Evolutionary conservation across 2,113 vertebrate genomes (phyloP), one percentile per base, ranked within the genome.

Genomic region (Zosterops pallidus): DNA sequence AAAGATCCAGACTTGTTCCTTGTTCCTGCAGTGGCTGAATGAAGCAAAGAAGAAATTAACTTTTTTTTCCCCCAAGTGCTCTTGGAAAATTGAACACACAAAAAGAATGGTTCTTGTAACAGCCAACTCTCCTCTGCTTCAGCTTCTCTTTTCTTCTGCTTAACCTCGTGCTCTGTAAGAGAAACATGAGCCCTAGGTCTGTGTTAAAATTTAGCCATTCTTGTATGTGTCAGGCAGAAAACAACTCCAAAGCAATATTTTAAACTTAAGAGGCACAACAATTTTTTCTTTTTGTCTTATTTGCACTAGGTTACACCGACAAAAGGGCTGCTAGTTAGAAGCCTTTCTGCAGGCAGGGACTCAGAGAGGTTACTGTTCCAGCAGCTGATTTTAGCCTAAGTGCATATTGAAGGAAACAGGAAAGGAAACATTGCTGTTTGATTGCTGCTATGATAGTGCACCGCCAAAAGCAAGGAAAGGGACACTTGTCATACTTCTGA

Each of bases 161-260:
- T 62, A 44, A 3, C n/a, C 6, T 25, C 0, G 0, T 82, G 70
- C 65, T 82, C 14, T 55, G 6, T 31, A 64, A 56, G 41, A 83
- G 39, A 78, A 77, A 72, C 69, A 75, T 0, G 3, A 92, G 49
- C 41, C 77, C 28, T 26, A 41, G 53, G 42, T 91, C 89, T 9
- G 2, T 55, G 63, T 74, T 75, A 83, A 92, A 83, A 74, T 92
- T 44, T 55, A 78, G 44, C 26, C 33, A 10, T 67, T 93, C 49
- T 86, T 92, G 35, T 78, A 49, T 6, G 41, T 60, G 67, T 71
- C 89, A 87, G 62, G 31, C 49, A 94, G 72, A 53, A 81, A 86
- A 42, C 23, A 57, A 68, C 28, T 79, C 39, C 52, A 52, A 89
- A 63, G 31, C 46, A 86, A 1, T 47, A 78, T 64, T 83, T 94